A percentile compares a stretch with the other conserved stretches of the same genome.
phyloP scores from a whole-genome alignment of 2,797 vertebrate genomes.

The Dallia pectoralis region DNA sequence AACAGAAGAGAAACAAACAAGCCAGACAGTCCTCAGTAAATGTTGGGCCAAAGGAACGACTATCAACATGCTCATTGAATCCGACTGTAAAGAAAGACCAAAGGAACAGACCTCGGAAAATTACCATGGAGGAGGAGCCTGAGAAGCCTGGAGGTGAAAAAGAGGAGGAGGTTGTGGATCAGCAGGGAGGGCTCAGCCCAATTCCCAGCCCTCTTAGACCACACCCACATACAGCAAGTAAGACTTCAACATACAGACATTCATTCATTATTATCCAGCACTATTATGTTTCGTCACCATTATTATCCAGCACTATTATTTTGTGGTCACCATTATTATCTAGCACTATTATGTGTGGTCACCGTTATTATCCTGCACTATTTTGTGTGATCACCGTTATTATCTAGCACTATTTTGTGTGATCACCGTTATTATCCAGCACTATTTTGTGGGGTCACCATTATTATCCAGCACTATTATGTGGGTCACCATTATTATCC shows the following conservation, averaged over 20 bases:
- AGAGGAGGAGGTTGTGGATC: conserved; percentile 15
- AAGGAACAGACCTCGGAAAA: conserved; percentile 28
- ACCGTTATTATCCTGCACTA: no score
- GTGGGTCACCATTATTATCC: no score
- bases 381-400: no score
- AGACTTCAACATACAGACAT: background rate
- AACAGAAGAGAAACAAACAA: conserved; percentile 12
- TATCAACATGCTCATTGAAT: background rate
- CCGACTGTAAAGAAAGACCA: background rate
- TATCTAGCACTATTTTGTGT: no score
- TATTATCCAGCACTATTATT: no score
- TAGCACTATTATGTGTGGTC: no score
- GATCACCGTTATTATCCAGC: no score
- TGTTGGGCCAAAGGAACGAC: conserved; percentile 19
- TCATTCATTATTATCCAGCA: no score
- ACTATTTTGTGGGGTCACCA: no score
- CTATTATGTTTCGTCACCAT: no score
- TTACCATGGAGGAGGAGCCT: background rate
- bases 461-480: no score
- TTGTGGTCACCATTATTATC: no score
- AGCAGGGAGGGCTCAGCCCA: conserved; percentile 34
- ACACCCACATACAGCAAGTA: conserved; percentile 48
- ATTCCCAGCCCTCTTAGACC: conserved; percentile 29
- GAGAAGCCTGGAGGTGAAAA: background rate
- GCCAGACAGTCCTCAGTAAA: conserved; percentile 9